Conservation (phyloP, 2,888 invertebrate genomes). For the Hermaeophaga mercurialis region DNA sequence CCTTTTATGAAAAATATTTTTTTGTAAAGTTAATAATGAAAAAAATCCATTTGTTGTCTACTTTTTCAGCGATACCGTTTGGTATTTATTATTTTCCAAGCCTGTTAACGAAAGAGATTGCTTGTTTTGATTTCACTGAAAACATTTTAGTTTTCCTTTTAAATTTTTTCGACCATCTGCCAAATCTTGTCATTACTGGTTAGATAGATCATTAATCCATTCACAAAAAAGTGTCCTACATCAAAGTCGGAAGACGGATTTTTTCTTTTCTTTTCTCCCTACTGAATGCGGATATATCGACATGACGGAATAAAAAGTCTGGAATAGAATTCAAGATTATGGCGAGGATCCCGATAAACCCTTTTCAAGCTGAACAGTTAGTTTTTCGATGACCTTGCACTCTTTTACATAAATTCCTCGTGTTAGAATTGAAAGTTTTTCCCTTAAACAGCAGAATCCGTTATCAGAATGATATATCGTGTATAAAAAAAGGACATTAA, state of each 20-base stretch:
- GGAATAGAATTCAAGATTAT: conserved; percentile 26
- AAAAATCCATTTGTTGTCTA: no score
- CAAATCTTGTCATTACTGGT: conserved; percentile 24
- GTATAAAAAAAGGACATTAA: conserved; percentile 6
- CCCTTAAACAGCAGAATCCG: conserved; percentile 27
- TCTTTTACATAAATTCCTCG: conserved; percentile 33
- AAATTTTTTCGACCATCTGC: conserved; percentile 4
- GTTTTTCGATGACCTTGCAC: conserved; percentile 33
- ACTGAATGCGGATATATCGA: conserved; percentile 21
- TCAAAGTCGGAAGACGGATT: conserved; percentile 22
- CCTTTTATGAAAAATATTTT: no score
- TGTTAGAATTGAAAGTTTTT: conserved; percentile 35
- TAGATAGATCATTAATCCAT: conserved; percentile 17
- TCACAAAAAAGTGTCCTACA: conserved; percentile 18
- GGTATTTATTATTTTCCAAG: no score
- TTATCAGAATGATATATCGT: conserved; percentile 32
- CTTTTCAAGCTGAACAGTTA: conserved; percentile 25
- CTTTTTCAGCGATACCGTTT: no score
- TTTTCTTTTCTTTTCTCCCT: conserved; percentile 15
- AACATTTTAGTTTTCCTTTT: not conserved
- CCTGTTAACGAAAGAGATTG: no score
- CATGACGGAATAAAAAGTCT: conserved; percentile 29
- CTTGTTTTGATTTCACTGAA: no score
- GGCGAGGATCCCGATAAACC: conserved; percentile 25
- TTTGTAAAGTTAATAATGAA: no score